Evolutionary conservation across 2,797 vertebrate genomes (phyloP), one percentile per base, ranked within the genome.

Genomic region (Cephalopachus bancanus): DNA sequence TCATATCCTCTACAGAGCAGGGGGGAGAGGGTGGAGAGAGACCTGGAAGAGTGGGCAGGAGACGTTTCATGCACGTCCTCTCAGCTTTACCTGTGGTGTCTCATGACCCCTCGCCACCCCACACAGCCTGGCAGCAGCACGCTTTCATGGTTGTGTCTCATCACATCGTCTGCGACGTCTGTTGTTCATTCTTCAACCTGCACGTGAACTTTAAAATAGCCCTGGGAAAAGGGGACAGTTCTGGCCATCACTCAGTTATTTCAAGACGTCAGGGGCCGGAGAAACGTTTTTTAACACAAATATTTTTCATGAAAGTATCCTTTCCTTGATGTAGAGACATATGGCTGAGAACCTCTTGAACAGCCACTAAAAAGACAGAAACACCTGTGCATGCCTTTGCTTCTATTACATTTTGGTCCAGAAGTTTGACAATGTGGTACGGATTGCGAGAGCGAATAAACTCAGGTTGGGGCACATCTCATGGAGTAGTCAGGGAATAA

Each of bases 301-400:
- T 19, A 71, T 71, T 83, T 79, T 81, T 89, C 64, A 84, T 72
- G 75, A 80, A 57, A 95, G 59, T 85, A 28, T 26, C 24, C 44
- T 80, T 83, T 84, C 75, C 30, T 60, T 83, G 74, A 79, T 37
- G 17, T 22, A 79, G 53, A 81, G 62, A 78, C 49, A 53, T 16
- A 74, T 74, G 7, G 51, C 78, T 90, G 51, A 85, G 55, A 81
- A 91, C 53, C 28, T 84, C 62, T 84, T 74, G 92, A 53, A n/a
- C 10, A 83, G 51, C 65, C 49, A 75, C 57, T 75, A 75, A 83
- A 88, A 75, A 72, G 22, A 79, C 5, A 44, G n/a, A 94, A 81
- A 53, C 37, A 89, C 75, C 19, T 11, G 2, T 19, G 37, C 2
- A 3, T 22, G n/a, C 4, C 26, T 94, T 69, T 93, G 37, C 65